A percentile compares a stretch with the other conserved stretches of the same genome.
Evolutionary conservation across 2,113 vertebrate species (phyloP).

Genomic region (Macquaria ambigua): DNA sequence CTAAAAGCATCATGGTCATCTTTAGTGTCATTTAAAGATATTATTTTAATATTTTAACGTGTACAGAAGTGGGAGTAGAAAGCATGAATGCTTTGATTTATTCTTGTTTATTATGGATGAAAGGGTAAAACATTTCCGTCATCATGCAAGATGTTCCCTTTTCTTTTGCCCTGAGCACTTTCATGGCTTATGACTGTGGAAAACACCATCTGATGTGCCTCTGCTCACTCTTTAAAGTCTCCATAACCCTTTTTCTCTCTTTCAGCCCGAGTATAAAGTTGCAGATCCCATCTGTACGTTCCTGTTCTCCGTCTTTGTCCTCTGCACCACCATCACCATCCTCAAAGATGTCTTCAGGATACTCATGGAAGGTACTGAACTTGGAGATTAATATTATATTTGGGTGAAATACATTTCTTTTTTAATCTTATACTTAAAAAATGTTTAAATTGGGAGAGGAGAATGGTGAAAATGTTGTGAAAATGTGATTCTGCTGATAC

Average conservation of each 20-base stretch:
- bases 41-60: not conserved
- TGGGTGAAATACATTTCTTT: no score
- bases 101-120: not conserved
- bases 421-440: no score
- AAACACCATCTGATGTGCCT: slow-evolving; percentile 59
- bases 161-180: slow-evolving; percentile 8
- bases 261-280: slow-evolving; percentile 95
- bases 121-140: not conserved
- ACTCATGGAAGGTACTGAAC: slow-evolving; percentile 93
- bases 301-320: slow-evolving; percentile 95
- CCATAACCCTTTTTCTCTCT: slow-evolving; percentile 17
- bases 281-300: slow-evolving; percentile 98
- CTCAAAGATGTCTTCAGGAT: slow-evolving; percentile 94
- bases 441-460: not conserved
- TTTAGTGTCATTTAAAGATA: not conserved
- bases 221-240: not conserved
- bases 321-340: slow-evolving; percentile 94
- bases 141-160: slow-evolving; percentile 27
- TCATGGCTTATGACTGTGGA: slow-evolving; percentile 19
- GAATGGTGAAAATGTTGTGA: no score
- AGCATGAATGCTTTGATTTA: not conserved
- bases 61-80: not conserved
- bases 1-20: not conserved
- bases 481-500: not conserved
- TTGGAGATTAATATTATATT: not conserved